A percentile compares a stretch with the other conserved stretches of the same genome.
Conservation (phyloP, 2,797 vertebrate species). For the Pelodytes ibericus region DNA sequence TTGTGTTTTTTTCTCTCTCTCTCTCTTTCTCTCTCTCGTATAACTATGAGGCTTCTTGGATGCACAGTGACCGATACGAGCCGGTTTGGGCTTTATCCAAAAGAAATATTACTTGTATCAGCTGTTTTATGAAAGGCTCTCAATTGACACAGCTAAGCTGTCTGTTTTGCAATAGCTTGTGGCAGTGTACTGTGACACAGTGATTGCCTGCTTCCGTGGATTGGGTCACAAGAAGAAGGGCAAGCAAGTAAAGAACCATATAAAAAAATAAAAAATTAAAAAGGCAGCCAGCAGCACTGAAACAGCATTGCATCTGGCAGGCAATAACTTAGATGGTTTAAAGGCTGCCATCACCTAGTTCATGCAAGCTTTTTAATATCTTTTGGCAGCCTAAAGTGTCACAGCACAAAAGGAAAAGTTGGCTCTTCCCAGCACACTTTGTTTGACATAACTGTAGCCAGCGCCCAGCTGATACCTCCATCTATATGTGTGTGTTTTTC, state of each 20-base stretch:
- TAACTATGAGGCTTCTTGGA: conserved; percentile 71
- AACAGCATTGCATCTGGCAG: conserved; percentile 77
- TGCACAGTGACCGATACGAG: conserved; percentile 67
- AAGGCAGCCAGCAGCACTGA: conserved; percentile 75
- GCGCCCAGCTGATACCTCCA: conserved; percentile 82
- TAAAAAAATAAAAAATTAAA: no score
- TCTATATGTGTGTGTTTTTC: conserved; percentile 69
- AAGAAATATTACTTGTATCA: conserved; percentile 76
- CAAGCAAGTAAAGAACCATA: conserved; percentile 73
- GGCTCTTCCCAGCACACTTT: conserved; percentile 78
- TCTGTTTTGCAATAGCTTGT: conserved; percentile 66
- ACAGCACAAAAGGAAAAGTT: conserved; percentile 83
- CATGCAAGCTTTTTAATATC: conserved; percentile 83
- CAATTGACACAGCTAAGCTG: conserved; percentile 63
- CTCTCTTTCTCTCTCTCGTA: conserved; percentile 36
- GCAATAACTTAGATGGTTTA: conserved; percentile 83
- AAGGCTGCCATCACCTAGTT: conserved; percentile 83
- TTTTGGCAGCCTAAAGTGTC: conserved; percentile 78
- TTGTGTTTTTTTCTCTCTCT: conserved; percentile 8
- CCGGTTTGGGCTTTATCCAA: conserved; percentile 69
- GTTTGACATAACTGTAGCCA: conserved; percentile 83
- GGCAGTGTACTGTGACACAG: conserved; percentile 66
- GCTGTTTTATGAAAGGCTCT: conserved; percentile 67
- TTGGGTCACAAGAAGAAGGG: conserved; percentile 75
- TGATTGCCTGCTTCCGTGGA: conserved; percentile 70